Evolutionary conservation across 2,113 vertebrate species (phyloP).

Genomic region (Dasyornis broadbenti): DNA sequence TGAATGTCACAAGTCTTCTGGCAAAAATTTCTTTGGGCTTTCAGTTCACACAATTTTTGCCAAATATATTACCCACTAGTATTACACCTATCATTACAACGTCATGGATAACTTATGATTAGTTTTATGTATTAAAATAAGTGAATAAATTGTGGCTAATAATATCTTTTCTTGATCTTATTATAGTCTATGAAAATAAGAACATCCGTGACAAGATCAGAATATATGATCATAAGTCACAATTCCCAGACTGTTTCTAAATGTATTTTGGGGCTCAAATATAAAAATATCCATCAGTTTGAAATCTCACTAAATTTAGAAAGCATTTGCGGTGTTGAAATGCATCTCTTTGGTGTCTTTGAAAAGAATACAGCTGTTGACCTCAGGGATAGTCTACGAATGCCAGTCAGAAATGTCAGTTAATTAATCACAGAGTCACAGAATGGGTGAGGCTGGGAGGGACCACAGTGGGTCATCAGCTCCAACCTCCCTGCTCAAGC

Average conservation of each 20-base stretch:
- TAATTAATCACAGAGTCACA: background rate
- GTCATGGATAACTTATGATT: background rate
- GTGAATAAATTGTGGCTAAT: background rate
- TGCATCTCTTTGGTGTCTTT: background rate
- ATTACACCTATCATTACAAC: background rate
- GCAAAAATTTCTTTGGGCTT: background rate
- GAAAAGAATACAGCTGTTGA: background rate
- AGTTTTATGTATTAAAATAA: background rate
- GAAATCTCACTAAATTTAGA: constrained; percentile 17
- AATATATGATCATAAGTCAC: background rate
- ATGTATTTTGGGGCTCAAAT: background rate
- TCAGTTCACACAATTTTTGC: background rate
- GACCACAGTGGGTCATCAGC: background rate
- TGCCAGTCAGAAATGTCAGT: background rate
- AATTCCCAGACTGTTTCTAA: background rate
- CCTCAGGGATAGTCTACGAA: background rate
- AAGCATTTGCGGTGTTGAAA: background rate
- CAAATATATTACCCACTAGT: background rate
- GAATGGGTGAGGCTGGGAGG: background rate
- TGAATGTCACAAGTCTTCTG: background rate
- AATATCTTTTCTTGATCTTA: background rate
- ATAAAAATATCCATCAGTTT: background rate
- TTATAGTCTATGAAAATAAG: background rate
- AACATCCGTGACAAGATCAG: background rate
- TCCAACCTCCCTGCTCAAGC: background rate